Conservation (phyloP, 2,888 invertebrate genomes). For the Xylota sylvarum region DNA sequence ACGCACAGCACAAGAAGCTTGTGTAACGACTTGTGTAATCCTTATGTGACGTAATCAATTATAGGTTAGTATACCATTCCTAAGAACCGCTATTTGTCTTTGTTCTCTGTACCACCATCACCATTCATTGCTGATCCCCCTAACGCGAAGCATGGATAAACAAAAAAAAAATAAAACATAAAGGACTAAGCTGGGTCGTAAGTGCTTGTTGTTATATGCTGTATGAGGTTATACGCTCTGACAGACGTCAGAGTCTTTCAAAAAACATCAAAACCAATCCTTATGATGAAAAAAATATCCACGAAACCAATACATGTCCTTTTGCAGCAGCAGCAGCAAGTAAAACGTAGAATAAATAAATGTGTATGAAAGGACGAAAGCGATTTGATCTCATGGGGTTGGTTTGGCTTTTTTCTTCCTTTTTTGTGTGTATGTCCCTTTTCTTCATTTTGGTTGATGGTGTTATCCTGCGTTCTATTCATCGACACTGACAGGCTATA, state of each 20-base stretch:
- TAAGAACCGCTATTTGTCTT: conserved; percentile 75
- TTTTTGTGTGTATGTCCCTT: conserved; percentile 8
- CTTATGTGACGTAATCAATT: conserved; percentile 77
- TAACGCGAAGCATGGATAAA: not conserved
- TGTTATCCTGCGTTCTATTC: conserved; percentile 52
- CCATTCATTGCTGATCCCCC: conserved; percentile 16
- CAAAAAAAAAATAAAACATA: not conserved
- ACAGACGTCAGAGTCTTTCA: no score
- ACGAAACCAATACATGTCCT: not conserved
- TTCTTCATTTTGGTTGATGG: conserved; percentile 41
- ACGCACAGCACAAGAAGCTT: conserved; percentile 53
- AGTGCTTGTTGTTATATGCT: no score
- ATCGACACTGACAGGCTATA: conserved; percentile 35
- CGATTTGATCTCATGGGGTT: conserved; percentile 70
- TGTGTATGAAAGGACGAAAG: conserved; percentile 61
- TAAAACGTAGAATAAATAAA: conserved; percentile 42
- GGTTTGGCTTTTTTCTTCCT: conserved; percentile 27
- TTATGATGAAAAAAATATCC: not conserved
- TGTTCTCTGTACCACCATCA: conserved; percentile 51
- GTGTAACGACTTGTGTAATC: conserved; percentile 76
- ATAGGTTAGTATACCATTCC: conserved; percentile 75
- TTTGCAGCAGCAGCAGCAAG: not conserved
- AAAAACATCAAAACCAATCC: not conserved
- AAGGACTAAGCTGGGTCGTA: not conserved
- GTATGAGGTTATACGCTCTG: no score